Evolutionary conservation across 92 coral and sea anemone genomes (phyloP).

Genomic region (Diadumene lineata): DNA sequence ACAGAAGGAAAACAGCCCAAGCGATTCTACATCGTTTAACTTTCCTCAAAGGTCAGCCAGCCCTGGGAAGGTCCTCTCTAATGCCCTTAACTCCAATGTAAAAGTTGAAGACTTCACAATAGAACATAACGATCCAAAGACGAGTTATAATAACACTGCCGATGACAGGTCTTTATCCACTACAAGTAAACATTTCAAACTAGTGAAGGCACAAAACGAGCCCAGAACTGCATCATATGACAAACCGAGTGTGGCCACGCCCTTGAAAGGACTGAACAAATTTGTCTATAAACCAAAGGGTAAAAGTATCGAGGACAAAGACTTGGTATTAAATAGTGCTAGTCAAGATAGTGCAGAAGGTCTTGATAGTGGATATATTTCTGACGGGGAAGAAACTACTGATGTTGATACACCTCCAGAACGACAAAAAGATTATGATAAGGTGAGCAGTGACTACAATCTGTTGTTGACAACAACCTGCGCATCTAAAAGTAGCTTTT

Average conservation of each 20-base stretch:
- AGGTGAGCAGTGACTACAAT: neutral
- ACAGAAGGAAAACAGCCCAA: conserved; percentile 25
- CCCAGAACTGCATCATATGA: neutral
- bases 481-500: too few relatives aligned
- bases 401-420: conserved; percentile 59
- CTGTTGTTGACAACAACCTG: too few relatives aligned
- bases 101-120: neutral
- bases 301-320: neutral
- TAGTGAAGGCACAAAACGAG: neutral
- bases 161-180: neutral
- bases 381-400: conserved; percentile 70
- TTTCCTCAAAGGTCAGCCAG: neutral
- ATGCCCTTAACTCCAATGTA: neutral
- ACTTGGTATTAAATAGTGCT: neutral
- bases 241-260: neutral
- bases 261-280: conserved; percentile 7
- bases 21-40: neutral
- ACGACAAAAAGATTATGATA: neutral
- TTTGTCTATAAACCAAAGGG: conserved; percentile 14
- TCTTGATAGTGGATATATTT: conserved; percentile 75
- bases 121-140: neutral
- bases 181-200: neutral
- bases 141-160: neutral
- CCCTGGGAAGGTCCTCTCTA: conserved; percentile 1
- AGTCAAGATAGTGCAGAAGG: neutral